Evolutionary conservation across 2,888 invertebrate genomes (phyloP).

Genomic region (Stenodera caucasica): DNA sequence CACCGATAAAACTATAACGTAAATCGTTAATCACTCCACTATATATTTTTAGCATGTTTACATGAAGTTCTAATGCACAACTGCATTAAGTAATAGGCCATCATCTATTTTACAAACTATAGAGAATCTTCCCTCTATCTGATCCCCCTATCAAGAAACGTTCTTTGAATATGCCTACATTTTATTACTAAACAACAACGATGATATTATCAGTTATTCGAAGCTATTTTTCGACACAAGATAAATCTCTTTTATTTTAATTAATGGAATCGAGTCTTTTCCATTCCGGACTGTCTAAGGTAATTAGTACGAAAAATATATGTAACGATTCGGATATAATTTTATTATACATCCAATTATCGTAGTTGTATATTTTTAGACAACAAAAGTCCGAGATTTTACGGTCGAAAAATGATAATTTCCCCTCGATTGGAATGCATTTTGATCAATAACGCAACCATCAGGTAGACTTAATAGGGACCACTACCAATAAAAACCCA

Average conservation of each 20-base stretch:
- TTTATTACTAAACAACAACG: conserved; percentile 45
- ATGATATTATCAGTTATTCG: conserved; percentile 53
- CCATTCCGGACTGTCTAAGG: too few relatives aligned
- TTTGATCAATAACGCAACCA: conserved; percentile 49
- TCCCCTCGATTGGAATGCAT: conserved; percentile 47
- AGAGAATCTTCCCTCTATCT: conserved; percentile 37
- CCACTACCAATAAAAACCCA: conserved; percentile 41
- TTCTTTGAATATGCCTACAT: conserved; percentile 53
- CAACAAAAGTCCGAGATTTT: conserved; percentile 40
- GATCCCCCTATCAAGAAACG: conserved; percentile 41
- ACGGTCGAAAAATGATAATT: conserved; percentile 48
- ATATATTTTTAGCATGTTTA: conserved; percentile 47
- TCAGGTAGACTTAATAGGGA: conserved; percentile 47
- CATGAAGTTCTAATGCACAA: conserved; percentile 39
- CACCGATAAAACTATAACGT: conserved; percentile 21
- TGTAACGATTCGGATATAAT: conserved; percentile 30
- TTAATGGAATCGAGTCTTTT: conserved; percentile 44
- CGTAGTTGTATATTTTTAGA: conserved; percentile 25
- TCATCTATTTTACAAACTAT: conserved; percentile 45
- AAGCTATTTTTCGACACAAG: conserved; percentile 54
- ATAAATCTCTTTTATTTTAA: conserved; percentile 54
- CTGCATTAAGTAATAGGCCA: conserved; percentile 48
- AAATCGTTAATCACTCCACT: conserved; percentile 29
- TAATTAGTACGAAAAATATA: background rate
- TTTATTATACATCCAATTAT: conserved; percentile 45